Evolutionary conservation across 1,140 invertebrate genomes (phyloP), one percentile per base, ranked within the genome.

Genomic region (Megalonaias nervosa): DNA sequence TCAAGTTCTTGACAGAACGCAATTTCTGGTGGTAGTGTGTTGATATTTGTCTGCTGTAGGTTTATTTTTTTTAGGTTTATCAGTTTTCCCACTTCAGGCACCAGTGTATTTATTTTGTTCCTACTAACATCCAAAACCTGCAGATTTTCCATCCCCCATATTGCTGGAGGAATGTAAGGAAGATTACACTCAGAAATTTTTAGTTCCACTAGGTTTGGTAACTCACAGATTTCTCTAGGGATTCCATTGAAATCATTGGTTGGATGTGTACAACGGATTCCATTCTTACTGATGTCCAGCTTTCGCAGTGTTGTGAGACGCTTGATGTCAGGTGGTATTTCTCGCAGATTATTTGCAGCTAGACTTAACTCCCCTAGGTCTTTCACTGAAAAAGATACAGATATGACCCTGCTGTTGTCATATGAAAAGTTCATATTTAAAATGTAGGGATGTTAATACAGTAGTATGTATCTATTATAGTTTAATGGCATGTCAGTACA

Each of bases 131-230:
- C 89, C 1, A 90, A 76, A 48, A 80, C 71, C 55, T 83, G 81
- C 17, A 91, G 82, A 23, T 67, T 82, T 58, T 69, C 79, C 13
- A 89, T 71, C 57, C 81, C 77, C 87, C 89, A 91, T n/a, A 91
- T 84, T 38, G 85, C 87, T 17, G 88, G 86, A 26, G 91, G 91
- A 15, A 91, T 81, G 67, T 85, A 88, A 3, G 83, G 85, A 26
- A 91, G 83, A 71, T 91, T 91, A 75, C 90, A 91, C 76, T 91
- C 90, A 19, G 89, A 86, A 14, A 91, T 84, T 68, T 77, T 85
- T 5, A 91, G 82, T 65, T 87, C 84, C 59, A 85, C 75, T 4
- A 91, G 82, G 31, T 85, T 82, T 1, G 71, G 77, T 38, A 91
- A 83, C 58, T 75, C 64, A 48, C 80, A 80, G 78, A 91, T 81